A percentile compares a stretch with the other conserved stretches of the same genome.
These are phyloP conservation scores for Caenorhabditis sp. DNA, from an alignment of 2,888 invertebrate genomes.

Conservation along the genomic window DNA sequence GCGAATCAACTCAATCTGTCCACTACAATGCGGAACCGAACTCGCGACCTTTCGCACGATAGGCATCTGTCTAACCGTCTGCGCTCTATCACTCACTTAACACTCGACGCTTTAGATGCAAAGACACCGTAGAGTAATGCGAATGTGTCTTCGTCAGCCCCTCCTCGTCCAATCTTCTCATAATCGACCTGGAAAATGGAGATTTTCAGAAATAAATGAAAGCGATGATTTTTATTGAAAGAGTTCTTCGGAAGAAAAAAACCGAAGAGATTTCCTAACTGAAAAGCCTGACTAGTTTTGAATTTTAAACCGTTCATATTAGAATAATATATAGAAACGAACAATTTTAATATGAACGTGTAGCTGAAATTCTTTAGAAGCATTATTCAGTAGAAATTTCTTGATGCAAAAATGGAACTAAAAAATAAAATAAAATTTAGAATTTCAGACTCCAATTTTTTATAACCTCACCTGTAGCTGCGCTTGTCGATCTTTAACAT, in stretches of 20 bases:
- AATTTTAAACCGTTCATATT: too few relatives aligned
- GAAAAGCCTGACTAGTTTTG: too few relatives aligned
- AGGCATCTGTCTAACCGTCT: constrained; percentile 8
- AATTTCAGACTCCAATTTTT: background rate
- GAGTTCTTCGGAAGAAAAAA: background rate
- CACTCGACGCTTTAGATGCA: constrained; percentile 63
- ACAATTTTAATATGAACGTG: too few relatives aligned
- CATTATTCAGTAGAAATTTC: too few relatives aligned
- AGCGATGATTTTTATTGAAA: background rate
- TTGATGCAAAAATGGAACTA: too few relatives aligned
- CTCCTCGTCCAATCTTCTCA: constrained; percentile 46
- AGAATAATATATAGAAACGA: too few relatives aligned
- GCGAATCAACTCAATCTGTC: constrained; percentile 35
- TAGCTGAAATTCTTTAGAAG: too few relatives aligned
- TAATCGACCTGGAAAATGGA: constrained; percentile 43
- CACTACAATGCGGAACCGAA: constrained; percentile 7
- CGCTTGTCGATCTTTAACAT: constrained; percentile 56
- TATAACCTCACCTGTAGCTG: constrained; percentile 37
- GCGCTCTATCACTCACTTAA: constrained; percentile 52
- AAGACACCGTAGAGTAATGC: constrained; percentile 69
- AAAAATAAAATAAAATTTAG: constrained; percentile 2
- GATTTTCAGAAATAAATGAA: too few relatives aligned
- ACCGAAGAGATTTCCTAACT: too few relatives aligned
- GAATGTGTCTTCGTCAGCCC: constrained; percentile 66
- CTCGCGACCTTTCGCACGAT: background rate